These are phyloP conservation scores for Varanus salvator DNA, from an alignment of 2,113 vertebrate genomes.

Conservation along the genomic window DNA sequence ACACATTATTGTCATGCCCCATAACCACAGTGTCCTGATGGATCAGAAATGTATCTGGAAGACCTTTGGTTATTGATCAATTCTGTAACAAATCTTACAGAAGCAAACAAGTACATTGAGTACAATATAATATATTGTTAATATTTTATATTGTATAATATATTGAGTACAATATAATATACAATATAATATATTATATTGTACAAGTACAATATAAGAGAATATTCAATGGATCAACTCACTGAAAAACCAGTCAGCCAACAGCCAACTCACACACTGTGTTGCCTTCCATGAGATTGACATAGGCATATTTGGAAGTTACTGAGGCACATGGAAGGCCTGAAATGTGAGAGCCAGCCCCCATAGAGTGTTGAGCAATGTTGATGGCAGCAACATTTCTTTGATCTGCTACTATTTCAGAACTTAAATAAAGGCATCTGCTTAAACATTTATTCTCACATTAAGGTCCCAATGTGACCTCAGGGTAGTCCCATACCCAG, in stretches of 20 bases:
- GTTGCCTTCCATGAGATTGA: not conserved
- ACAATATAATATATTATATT: too few relatives aligned
- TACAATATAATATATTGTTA: too few relatives aligned
- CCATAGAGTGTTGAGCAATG: not conserved
- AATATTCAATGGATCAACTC: not conserved
- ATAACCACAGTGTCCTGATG: not conserved
- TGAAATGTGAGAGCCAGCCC: not conserved
- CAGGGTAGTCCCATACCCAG: not conserved
- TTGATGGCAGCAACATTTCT: not conserved
- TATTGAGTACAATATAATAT: too few relatives aligned
- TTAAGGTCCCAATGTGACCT: not conserved
- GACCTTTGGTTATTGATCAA: not conserved
- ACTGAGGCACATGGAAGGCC: not conserved
- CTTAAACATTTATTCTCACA: too few relatives aligned
- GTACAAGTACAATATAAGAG: too few relatives aligned
- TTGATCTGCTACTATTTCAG: not conserved
- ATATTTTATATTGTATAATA: too few relatives aligned
- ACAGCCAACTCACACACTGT: not conserved
- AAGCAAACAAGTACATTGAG: not conserved
- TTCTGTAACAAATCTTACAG: not conserved
- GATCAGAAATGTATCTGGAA: not conserved
- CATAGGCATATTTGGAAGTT: not conserved
- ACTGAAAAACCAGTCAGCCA: not conserved
- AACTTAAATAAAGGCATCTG: not conserved
- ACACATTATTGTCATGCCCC: not conserved